Evolutionary conservation across 53 echinoderm and acorn worm species (phyloP), one percentile per base, ranked within the genome.

Genomic region (Luidia sarsii): DNA sequence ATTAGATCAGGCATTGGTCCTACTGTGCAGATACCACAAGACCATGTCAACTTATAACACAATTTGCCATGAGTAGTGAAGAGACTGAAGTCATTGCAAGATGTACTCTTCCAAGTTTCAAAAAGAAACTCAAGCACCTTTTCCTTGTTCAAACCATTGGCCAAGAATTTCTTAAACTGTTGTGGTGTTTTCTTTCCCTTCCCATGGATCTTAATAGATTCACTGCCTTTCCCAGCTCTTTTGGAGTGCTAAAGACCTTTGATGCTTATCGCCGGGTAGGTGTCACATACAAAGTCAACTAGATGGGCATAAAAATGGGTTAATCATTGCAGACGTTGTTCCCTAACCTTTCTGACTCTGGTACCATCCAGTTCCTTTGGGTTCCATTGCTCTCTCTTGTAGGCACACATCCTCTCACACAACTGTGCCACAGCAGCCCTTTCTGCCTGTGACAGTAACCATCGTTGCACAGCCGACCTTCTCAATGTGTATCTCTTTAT

Each of bases 141-240:
- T 75, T 18, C 88, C 88, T 39, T 82, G 20, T 64, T 50, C 1
- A 88, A 31, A 65, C 51, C 36, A 2, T 82, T 46, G 8, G n/a
- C n/a, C n/a, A n/a, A n/a, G n/a, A 88, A 39, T 14, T 65, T 21
- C 36, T 27, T 33, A 2, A 18, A 48, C 14, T 82, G 71, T 52
- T 81, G 82, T 0, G 82, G 87, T 51, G 70, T 82, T 4, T 62
- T 87, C 71, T 66, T 82, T n/a, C 51, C 48, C 9, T 37, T 38
- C 0, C 51, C 64, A 22, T 60, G 57, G 3, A 27, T 11, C 7
- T 36, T 56, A 0, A 87, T 36, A 2, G 52, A 43, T n/a, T 11
- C 22, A 1, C 63, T 46, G 7, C 32, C 73, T 51, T 71, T 37
- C 2, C 65, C 67, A 14, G 53, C 48, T 55, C 56, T 74, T 21